Conservation (phyloP, 1,140 invertebrate genomes). For the Theocolax elegans region DNA sequence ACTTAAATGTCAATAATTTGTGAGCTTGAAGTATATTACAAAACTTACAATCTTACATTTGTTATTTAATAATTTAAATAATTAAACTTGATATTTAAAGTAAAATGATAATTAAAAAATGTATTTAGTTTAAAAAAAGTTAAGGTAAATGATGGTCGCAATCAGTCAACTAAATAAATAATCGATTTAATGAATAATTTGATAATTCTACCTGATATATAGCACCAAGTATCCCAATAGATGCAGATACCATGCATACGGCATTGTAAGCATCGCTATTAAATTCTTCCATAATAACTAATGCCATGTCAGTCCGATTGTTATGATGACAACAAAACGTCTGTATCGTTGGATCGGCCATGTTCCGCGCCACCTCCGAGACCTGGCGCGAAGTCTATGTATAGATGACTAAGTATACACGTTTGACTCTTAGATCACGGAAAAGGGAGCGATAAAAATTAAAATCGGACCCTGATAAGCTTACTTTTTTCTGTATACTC, state of each 20-base stretch:
- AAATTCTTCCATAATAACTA: slow-evolving; percentile 75
- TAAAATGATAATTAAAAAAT: no score
- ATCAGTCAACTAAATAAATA: no score
- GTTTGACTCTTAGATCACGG: neutral
- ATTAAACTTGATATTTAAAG: no score
- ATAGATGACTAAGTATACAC: no score
- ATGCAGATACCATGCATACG: slow-evolving; percentile 78
- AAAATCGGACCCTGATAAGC: neutral
- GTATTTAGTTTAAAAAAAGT: no score
- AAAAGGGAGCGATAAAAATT: neutral
- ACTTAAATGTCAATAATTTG: no score
- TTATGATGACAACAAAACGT: slow-evolving; percentile 81
- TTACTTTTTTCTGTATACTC: neutral
- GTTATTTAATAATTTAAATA: no score
- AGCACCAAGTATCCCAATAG: slow-evolving; percentile 78
- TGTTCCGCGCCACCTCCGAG: slow-evolving; percentile 49
- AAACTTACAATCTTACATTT: no score
- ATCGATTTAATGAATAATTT: no score
- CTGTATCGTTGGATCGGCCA: slow-evolving; percentile 84
- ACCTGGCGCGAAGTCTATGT: neutral
- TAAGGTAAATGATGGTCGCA: no score
- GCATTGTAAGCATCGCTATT: slow-evolving; percentile 77
- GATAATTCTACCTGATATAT: slow-evolving; percentile 76
- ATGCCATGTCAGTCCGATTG: slow-evolving; percentile 71
- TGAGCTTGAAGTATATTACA: no score